Percentiles rank a stretch among this genome's conserved stretches.
Evolutionary conservation across 1,140 invertebrate species (phyloP).

Genomic region (Drosophila carrolli): DNA sequence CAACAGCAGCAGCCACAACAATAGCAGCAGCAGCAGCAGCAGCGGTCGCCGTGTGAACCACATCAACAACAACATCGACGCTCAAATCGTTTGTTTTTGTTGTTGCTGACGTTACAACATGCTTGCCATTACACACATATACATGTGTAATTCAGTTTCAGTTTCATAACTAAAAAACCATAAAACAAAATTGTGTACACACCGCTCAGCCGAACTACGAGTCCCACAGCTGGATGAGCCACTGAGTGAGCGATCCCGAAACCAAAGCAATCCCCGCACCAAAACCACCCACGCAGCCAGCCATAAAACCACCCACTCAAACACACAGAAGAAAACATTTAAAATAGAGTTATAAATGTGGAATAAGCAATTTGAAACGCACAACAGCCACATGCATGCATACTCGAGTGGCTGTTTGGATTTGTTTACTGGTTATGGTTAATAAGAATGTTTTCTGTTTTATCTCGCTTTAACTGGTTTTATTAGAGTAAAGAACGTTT

Average conservation of each 20-base stretch:
- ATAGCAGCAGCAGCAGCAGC: constrained; percentile 14
- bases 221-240: constrained; percentile 33
- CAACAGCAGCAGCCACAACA: constrained; percentile 39
- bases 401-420: neutral
- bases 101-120: constrained; percentile 30
- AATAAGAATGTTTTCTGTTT: neutral
- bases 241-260: constrained; percentile 50
- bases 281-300: constrained; percentile 1
- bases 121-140: constrained; percentile 52
- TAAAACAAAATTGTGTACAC: constrained; percentile 80
- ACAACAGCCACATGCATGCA: neutral
- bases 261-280: constrained; percentile 16
- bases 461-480: too few species aligned
- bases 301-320: constrained; percentile 13
- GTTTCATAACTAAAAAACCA: constrained; percentile 81
- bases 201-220: constrained; percentile 20
- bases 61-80: constrained; percentile 43
- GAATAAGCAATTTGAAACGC: neutral
- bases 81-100: constrained; percentile 57
- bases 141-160: constrained; percentile 74
- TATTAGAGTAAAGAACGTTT: too few species aligned
- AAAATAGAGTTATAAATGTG: neutral
- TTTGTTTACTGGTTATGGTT: neutral
- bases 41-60: constrained; percentile 12
- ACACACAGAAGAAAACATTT: neutral